phyloP scores from a whole-genome alignment of 92 coral and sea anemone genomes.

The Paragorgia papillata region DNA sequence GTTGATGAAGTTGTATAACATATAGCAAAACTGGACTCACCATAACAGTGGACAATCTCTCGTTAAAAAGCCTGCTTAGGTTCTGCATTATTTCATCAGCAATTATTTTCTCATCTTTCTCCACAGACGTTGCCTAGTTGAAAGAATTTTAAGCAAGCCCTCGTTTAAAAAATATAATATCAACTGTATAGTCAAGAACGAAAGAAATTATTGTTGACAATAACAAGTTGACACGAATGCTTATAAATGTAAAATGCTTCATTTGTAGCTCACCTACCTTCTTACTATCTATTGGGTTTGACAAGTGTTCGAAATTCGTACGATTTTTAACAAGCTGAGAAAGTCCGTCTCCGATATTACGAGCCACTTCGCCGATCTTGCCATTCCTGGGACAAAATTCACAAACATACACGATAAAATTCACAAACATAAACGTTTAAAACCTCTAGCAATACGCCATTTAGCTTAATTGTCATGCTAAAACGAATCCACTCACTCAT shows the following conservation, averaged over 20 bases:
- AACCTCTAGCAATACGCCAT: neutral
- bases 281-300: neutral
- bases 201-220: no score
- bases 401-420: conserved; percentile 49
- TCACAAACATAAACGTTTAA: conserved; percentile 41
- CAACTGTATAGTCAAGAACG: no score
- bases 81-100: neutral
- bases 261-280: no score
- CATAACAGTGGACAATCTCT: neutral
- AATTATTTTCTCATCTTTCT: neutral
- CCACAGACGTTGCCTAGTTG: no score
- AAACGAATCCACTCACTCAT: neutral
- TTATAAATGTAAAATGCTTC: no score
- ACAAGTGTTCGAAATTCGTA: conserved; percentile 54
- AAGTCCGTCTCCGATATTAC: conserved; percentile 32
- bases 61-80: neutral
- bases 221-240: neutral
- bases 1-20: no score
- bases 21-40: no score
- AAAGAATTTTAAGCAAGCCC: neutral
- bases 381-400: conserved; percentile 53
- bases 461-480: no score
- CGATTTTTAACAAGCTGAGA: conserved; percentile 19
- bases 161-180: no score
- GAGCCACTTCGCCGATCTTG: conserved; percentile 59